Evolutionary conservation across 2,888 invertebrate species (phyloP).

Genomic region (Lasioglossum figueresi): DNA sequence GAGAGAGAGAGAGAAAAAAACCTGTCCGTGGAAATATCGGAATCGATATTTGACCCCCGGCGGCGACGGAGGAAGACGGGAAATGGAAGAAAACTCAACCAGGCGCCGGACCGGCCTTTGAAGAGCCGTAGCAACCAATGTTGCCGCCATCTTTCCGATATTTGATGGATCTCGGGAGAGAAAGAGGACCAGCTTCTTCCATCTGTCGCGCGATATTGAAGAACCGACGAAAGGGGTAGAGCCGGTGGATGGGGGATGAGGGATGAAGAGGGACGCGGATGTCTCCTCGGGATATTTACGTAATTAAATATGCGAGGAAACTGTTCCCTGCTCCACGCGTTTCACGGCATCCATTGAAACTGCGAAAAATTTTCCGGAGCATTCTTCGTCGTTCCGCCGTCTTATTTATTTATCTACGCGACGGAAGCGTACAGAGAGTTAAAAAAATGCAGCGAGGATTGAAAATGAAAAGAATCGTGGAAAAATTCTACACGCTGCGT

Average conservation of each 20-base stretch:
- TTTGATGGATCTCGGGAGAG: slow-evolving; percentile 62
- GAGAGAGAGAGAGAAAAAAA: slow-evolving; percentile 27
- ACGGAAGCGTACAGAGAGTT: neutral
- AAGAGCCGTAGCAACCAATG: slow-evolving; percentile 64
- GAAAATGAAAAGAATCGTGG: neutral
- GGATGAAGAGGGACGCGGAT: neutral
- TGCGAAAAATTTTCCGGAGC: neutral
- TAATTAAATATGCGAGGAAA: slow-evolving; percentile 44
- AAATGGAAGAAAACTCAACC: slow-evolving; percentile 60
- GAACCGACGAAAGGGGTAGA: slow-evolving; percentile 10
- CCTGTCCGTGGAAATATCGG: slow-evolving; percentile 69
- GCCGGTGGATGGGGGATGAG: neutral
- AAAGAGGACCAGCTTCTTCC: slow-evolving; percentile 44
- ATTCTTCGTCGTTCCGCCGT: neutral
- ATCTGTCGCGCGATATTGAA: slow-evolving; percentile 60
- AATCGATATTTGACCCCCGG: slow-evolving; percentile 76
- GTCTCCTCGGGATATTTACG: slow-evolving; percentile 31
- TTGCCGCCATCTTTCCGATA: slow-evolving; percentile 68
- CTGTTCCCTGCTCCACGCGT: neutral
- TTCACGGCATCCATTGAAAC: slow-evolving; percentile 1
- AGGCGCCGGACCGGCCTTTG: slow-evolving; percentile 60
- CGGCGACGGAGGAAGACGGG: slow-evolving; percentile 51
- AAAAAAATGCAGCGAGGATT: neutral
- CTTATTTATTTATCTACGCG: neutral
- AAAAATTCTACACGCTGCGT: neutral